Evolutionary conservation across 2,113 vertebrate genomes (phyloP).

Genomic region (Ascaphus truei): DNA sequence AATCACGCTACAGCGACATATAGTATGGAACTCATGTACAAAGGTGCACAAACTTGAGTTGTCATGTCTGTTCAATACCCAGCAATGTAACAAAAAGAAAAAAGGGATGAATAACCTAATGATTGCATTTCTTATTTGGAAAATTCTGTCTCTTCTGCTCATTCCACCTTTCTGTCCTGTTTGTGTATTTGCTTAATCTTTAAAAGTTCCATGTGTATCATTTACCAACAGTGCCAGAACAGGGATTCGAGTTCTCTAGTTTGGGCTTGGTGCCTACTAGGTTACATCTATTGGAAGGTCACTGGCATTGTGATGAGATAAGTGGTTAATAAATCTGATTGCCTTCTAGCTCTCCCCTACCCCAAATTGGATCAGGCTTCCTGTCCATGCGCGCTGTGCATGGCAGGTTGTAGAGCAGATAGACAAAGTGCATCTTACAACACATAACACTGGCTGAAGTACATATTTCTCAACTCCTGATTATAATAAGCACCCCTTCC

Average conservation of each 20-base stretch:
- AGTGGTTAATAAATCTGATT: neutral
- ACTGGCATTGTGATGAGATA: neutral
- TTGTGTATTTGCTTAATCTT: slow-evolving; percentile 31
- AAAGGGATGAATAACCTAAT: no score
- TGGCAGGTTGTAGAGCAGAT: neutral
- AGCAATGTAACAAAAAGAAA: no score
- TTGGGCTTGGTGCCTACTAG: slow-evolving; percentile 21
- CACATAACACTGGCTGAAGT: neutral
- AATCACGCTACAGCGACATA: no score
- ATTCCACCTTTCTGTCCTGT: neutral
- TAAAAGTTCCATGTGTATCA: slow-evolving; percentile 14
- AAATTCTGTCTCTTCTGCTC: neutral
- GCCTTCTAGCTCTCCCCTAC: neutral
- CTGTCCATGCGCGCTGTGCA: neutral
- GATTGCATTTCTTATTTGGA: no score
- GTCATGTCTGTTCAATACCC: no score
- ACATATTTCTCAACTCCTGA: no score
- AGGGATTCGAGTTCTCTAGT: neutral
- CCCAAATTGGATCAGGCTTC: neutral
- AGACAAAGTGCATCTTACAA: slow-evolving; percentile 20
- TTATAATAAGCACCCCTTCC: no score
- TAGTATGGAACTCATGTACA: no score
- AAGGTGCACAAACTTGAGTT: no score
- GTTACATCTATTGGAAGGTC: slow-evolving; percentile 17
- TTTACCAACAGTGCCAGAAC: slow-evolving; percentile 27